phyloP scores from a whole-genome alignment of 2,888 invertebrate genomes.

The Rhagium mordax region DNA sequence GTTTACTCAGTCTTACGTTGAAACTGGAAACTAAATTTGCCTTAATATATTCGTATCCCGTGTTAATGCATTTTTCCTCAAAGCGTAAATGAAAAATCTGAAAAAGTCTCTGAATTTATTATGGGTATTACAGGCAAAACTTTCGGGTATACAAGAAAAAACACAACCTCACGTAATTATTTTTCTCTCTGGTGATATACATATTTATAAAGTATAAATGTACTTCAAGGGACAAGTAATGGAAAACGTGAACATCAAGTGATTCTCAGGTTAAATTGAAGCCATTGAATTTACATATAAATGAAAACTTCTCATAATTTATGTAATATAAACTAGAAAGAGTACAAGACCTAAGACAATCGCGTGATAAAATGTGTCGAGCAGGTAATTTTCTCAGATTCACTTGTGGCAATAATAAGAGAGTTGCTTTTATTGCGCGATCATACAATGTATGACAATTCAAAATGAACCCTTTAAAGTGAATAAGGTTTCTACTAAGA shows the following conservation, averaged over 20 bases:
- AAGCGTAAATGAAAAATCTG: neutral
- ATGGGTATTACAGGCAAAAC: neutral
- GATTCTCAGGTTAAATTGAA: conserved; percentile 52
- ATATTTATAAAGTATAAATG: conserved; percentile 17
- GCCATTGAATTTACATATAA: conserved; percentile 64
- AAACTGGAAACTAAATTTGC: no score
- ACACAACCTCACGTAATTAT: neutral
- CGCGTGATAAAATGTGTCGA: neutral
- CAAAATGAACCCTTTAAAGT: no score
- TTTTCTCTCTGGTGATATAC: neutral
- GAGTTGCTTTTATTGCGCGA: neutral
- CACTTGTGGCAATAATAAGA: neutral
- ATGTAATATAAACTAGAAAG: conserved; percentile 39
- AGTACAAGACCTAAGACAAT: conserved; percentile 13
- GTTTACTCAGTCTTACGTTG: no score
- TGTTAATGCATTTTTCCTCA: neutral
- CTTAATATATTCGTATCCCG: no score
- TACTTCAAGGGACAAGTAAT: conserved; percentile 13
- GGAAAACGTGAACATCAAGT: conserved; percentile 38
- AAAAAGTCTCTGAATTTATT: neutral
- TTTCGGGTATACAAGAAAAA: neutral
- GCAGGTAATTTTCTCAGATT: neutral
- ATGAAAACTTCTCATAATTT: conserved; percentile 63
- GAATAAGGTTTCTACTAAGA: no score
- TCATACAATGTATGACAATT: neutral